Evolutionary conservation across 2,113 vertebrate species (phyloP).

Genomic region (Campylomormyrus tamandua): DNA sequence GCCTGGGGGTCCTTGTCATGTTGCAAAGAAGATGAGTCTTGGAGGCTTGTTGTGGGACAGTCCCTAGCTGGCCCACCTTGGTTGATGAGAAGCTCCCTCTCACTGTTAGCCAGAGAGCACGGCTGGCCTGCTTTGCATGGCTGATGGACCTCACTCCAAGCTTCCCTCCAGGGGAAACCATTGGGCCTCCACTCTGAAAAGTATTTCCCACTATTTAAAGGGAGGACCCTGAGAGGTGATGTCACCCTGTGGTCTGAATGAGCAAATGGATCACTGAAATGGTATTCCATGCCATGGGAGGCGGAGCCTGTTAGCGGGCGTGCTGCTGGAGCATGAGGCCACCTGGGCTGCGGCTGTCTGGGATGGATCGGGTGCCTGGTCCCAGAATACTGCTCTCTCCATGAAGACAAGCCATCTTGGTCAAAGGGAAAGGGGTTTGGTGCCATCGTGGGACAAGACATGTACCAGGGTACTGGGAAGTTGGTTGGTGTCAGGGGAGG

Average conservation of each 20-base stretch:
- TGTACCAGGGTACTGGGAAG: conserved; percentile 50
- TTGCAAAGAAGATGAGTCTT: conserved; percentile 40
- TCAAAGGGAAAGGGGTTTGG: conserved; percentile 48
- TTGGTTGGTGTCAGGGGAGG: conserved; percentile 41
- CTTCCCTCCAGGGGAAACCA: conserved; percentile 55
- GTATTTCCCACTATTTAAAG: conserved; percentile 47
- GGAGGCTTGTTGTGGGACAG: not conserved
- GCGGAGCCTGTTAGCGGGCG: conserved; percentile 50
- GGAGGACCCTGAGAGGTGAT: conserved; percentile 48
- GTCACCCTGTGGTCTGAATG: conserved; percentile 28
- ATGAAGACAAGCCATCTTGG: conserved; percentile 51
- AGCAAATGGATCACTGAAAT: not conserved
- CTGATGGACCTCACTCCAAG: conserved; percentile 37
- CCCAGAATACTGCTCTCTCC: conserved; percentile 50
- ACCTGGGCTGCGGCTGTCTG: not conserved
- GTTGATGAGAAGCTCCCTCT: conserved; percentile 31
- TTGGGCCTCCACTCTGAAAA: conserved; percentile 56
- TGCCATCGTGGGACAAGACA: conserved; percentile 49
- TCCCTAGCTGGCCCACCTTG: not conserved
- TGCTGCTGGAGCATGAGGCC: not conserved
- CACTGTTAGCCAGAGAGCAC: conserved; percentile 52
- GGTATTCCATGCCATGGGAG: conserved; percentile 51
- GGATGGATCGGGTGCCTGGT: not conserved
- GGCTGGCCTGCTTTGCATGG: conserved; percentile 41
- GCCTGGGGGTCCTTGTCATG: conserved; percentile 48